A percentile compares a stretch with the other conserved stretches of the same genome.
phyloP scores from a whole-genome alignment of 2,797 vertebrate species.

The Coccyzus lansbergi region DNA sequence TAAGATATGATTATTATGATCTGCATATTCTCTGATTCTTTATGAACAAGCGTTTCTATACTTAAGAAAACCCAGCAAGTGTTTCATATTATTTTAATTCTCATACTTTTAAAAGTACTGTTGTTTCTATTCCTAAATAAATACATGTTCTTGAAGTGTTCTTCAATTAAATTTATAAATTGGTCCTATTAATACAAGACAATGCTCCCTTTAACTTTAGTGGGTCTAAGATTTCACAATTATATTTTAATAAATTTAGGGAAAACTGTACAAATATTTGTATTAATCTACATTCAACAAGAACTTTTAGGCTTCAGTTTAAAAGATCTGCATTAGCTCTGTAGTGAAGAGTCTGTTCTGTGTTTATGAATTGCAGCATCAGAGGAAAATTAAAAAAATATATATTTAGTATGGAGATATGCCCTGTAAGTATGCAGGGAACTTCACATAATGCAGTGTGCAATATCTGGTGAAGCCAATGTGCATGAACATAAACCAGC shows the following conservation, averaged over 20 bases:
- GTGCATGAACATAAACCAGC: neutral
- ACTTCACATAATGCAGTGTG: neutral
- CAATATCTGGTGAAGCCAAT: neutral
- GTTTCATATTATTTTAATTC: neutral
- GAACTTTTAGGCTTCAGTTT: neutral
- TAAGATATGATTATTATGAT: neutral
- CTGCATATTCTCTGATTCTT: neutral
- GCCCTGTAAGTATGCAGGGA: neutral
- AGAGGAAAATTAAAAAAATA: neutral
- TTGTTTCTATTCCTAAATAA: neutral
- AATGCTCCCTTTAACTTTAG: neutral
- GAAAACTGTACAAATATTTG: neutral
- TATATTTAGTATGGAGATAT: neutral
- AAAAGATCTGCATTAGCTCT: neutral
- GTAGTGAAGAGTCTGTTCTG: neutral
- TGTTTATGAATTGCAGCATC: neutral
- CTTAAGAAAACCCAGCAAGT: neutral
- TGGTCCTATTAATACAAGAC: neutral
- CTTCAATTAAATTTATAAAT: neutral
- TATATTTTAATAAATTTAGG: neutral
- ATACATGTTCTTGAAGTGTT: neutral
- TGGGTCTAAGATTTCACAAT: neutral
- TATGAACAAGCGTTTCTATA: neutral
- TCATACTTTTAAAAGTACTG: neutral
- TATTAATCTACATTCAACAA: neutral